Percentiles rank a stretch among this genome's conserved stretches.
These are phyloP conservation scores for Palythoa grandiflora DNA, from an alignment of 92 coral and sea anemone genomes.

Conservation along the genomic window DNA sequence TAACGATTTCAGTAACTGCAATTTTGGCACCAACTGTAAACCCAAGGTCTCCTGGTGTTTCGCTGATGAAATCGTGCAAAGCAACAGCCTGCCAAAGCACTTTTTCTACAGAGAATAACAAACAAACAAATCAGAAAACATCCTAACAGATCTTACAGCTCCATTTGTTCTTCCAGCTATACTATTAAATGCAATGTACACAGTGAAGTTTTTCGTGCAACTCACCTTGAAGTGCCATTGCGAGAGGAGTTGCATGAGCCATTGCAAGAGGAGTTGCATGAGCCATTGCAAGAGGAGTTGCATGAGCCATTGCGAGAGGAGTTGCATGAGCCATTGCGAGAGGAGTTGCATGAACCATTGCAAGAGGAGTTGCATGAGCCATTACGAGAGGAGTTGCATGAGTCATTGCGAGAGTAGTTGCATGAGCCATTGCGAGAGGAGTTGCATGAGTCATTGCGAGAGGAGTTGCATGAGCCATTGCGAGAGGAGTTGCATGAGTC, in stretches of 20 bases:
- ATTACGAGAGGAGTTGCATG: no score
- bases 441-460: no score
- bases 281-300: neutral
- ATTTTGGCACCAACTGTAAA: conserved; percentile 79
- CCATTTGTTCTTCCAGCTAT: no score
- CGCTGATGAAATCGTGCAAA: conserved; percentile 77
- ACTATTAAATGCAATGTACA: no score
- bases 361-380: no score
- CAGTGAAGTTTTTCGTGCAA: no score
- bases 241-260: neutral
- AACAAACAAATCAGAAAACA: neutral
- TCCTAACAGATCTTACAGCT: no score
- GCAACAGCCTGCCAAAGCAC: conserved; percentile 66
- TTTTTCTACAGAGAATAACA: neutral
- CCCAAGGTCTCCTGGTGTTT: conserved; percentile 79
- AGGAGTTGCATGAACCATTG: neutral
- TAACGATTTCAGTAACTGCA: conserved; percentile 74
- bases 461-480: neutral
- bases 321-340: neutral
- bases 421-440: no score
- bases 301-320: neutral
- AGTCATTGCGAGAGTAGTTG: no score
- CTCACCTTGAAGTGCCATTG: no score
- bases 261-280: neutral
- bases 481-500: neutral